Conservation (phyloP, 2,797 vertebrate species). For the Hypotaenidia philippensis region DNA sequence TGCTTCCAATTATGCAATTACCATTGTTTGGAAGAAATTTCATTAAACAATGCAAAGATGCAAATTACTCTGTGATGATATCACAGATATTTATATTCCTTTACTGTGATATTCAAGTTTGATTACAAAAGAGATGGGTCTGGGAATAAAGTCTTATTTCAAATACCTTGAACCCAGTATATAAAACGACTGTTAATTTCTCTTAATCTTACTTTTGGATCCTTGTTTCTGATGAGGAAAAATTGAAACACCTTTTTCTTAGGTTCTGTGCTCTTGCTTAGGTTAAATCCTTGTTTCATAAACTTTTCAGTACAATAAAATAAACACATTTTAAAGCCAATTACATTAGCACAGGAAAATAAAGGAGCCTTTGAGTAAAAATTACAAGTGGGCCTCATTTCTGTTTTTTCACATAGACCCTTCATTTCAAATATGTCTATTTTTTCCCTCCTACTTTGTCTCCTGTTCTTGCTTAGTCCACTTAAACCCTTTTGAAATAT, state of each 20-base stretch:
- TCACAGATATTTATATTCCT: not conserved
- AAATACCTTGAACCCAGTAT: not conserved
- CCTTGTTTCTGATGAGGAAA: not conserved
- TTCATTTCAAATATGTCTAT: not conserved
- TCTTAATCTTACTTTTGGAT: not conserved
- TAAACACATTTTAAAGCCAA: not conserved
- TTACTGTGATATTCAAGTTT: not conserved
- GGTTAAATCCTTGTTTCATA: not conserved
- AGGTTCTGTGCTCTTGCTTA: not conserved
- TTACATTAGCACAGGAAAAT: not conserved
- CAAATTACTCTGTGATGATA: not conserved
- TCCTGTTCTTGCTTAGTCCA: not conserved
- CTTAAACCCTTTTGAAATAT: not conserved
- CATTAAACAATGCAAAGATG: not conserved
- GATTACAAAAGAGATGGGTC: not conserved
- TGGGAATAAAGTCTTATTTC: not conserved
- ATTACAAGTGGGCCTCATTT: not conserved
- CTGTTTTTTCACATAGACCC: not conserved
- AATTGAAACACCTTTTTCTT: not conserved
- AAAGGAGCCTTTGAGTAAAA: not conserved
- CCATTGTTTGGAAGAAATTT: not conserved
- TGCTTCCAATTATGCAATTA: not conserved
- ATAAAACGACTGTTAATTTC: not conserved
- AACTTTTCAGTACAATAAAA: not conserved
- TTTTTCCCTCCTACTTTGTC: not conserved